phyloP scores from a whole-genome alignment of 2,797 vertebrate genomes.

The Streptopelia turtur region DNA sequence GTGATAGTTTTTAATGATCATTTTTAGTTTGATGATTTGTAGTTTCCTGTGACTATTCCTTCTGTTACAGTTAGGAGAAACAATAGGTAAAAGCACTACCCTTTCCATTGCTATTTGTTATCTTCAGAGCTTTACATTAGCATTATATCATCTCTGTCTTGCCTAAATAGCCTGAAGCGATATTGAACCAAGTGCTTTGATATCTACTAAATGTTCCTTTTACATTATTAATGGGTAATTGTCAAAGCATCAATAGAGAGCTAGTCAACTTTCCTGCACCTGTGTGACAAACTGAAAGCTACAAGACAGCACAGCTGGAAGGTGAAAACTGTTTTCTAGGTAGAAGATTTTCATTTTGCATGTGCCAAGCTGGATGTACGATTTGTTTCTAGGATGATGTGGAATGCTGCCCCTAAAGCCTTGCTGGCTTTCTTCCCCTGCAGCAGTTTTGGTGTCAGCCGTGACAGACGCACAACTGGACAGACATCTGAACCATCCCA shows the following conservation, averaged over 20 bases:
- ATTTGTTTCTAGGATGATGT: neutral
- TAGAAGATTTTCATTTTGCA: neutral
- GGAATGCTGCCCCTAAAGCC: fast-evolving
- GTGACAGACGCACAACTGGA: neutral
- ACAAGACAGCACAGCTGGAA: neutral
- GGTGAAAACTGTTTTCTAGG: neutral
- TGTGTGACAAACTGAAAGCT: neutral
- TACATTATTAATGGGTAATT: neutral
- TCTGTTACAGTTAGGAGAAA: neutral
- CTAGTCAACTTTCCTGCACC: neutral
- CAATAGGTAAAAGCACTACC: neutral
- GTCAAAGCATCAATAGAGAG: neutral
- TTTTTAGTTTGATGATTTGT: neutral
- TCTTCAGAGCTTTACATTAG: neutral
- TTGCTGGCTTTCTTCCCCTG: fast-evolving
- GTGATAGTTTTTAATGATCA: neutral
- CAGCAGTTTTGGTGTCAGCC: neutral
- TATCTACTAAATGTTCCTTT: neutral
- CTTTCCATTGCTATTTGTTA: neutral
- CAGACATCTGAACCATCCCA: neutral
- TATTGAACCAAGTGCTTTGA: neutral
- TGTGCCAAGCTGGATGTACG: neutral
- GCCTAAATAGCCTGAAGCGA: neutral
- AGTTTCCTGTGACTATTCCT: neutral
- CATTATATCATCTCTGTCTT: neutral